Conservation (phyloP, 2,888 invertebrate genomes). For the Brachypterus glaber region DNA sequence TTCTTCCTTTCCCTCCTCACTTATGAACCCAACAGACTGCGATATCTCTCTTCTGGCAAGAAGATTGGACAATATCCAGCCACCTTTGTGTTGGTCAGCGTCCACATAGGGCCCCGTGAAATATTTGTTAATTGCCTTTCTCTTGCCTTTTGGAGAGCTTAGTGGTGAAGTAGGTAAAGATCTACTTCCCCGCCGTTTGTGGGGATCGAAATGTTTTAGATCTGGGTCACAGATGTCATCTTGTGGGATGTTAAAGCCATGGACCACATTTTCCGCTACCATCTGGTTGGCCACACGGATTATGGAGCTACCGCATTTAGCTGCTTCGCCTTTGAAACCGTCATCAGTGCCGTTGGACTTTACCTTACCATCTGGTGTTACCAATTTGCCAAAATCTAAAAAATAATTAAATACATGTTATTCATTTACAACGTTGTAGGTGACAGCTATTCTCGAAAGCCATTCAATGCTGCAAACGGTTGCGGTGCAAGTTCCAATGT, state of each 20-base stretch:
- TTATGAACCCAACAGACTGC: conserved; percentile 47
- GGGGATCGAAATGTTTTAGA: conserved; percentile 36
- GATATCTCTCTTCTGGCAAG: conserved; percentile 56
- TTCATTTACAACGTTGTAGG: too few species aligned
- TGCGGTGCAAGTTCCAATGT: too few species aligned
- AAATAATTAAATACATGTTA: too few species aligned
- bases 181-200: conserved; percentile 54
- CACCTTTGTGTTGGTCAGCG: conserved; percentile 40
- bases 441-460: too few species aligned
- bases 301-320: conserved; percentile 58
- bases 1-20: conserved; percentile 48
- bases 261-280: conserved; percentile 40
- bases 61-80: conserved; percentile 56
- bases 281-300: conserved; percentile 52
- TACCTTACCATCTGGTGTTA: conserved; percentile 22
- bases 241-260: conserved; percentile 36
- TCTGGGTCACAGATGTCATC: conserved; percentile 21
- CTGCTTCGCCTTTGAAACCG: conserved; percentile 59
- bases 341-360: conserved; percentile 61
- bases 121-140: conserved; percentile 50
- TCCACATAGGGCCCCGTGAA: conserved; percentile 46
- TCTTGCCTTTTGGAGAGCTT: conserved; percentile 48
- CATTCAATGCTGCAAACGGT: too few species aligned
- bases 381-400: too few species aligned
- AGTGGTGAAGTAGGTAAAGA: conserved; percentile 63